Conservation (phyloP, 1,140 invertebrate genomes). For the Caenorhabditis elegans region DNA sequence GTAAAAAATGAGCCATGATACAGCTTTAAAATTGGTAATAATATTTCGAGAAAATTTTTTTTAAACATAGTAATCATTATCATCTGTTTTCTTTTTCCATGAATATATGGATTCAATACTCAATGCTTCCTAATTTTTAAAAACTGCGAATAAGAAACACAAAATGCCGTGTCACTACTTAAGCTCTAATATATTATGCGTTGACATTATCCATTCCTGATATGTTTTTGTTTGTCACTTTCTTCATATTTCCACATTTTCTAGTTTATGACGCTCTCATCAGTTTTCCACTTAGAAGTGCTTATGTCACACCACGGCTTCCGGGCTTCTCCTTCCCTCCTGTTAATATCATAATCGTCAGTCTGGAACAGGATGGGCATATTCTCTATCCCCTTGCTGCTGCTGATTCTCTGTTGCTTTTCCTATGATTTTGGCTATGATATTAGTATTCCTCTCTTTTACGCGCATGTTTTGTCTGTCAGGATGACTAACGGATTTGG, state of each 20-base stretch:
- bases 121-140: too few relatives aligned
- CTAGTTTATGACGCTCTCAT: not conserved
- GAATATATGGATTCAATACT: too few relatives aligned
- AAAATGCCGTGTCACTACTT: not conserved
- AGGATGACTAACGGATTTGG: slow-evolving; percentile 20
- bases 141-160: too few relatives aligned
- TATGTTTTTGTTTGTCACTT: slow-evolving; percentile 20
- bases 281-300: slow-evolving; percentile 13
- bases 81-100: too few relatives aligned
- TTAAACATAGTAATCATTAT: too few relatives aligned
- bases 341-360: slow-evolving; percentile 21
- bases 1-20: too few relatives aligned
- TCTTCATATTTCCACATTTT: not conserved
- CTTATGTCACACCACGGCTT: slow-evolving; percentile 29
- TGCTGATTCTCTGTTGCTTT: not conserved
- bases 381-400: not conserved
- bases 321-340: slow-evolving; percentile 5
- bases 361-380: slow-evolving; percentile 12
- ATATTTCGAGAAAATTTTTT: too few relatives aligned
- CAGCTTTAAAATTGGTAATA: too few relatives aligned
- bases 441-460: slow-evolving; percentile 13
- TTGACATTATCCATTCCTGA: slow-evolving; percentile 12
- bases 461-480: not conserved
- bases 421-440: not conserved
- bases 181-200: not conserved